Conservation (phyloP, 2,113 vertebrate genomes). For the Datnioides undecimradiatus region DNA sequence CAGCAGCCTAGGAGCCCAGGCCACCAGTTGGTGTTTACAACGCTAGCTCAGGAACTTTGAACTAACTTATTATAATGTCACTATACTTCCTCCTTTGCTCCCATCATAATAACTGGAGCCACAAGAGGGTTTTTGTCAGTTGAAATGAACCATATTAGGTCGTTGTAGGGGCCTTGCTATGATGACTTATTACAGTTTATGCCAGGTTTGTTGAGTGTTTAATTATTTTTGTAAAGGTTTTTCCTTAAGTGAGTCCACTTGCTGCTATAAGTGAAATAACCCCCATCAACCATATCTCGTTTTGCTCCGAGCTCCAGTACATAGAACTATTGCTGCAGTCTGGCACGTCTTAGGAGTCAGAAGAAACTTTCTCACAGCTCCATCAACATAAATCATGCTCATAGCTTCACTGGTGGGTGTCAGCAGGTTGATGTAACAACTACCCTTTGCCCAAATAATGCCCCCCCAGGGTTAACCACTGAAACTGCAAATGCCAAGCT, state of each 20-base stretch:
- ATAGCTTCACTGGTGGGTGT: slow-evolving; percentile 7
- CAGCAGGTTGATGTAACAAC: slow-evolving; percentile 7
- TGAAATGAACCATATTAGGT: too few species aligned
- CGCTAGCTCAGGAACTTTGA: too few species aligned
- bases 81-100: neutral
- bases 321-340: neutral
- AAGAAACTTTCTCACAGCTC: neutral
- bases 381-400: slow-evolving; percentile 23
- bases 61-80: too few species aligned
- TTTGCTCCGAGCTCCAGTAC: neutral
- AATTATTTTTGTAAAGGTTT: neutral
- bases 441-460: neutral
- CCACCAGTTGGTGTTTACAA: too few species aligned
- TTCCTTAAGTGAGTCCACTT: neutral
- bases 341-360: neutral
- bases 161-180: too few species aligned
- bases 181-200: too few species aligned
- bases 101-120: neutral
- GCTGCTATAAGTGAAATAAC: neutral
- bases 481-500: slow-evolving; percentile 15
- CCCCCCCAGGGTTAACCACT: slow-evolving; percentile 17
- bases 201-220: neutral
- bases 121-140: too few species aligned
- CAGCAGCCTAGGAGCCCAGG: too few species aligned
- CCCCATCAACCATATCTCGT: neutral